Base-by-base conservation (phyloP, 2,797 vertebrate species). In the Alexandromys oeconomus region DNA sequence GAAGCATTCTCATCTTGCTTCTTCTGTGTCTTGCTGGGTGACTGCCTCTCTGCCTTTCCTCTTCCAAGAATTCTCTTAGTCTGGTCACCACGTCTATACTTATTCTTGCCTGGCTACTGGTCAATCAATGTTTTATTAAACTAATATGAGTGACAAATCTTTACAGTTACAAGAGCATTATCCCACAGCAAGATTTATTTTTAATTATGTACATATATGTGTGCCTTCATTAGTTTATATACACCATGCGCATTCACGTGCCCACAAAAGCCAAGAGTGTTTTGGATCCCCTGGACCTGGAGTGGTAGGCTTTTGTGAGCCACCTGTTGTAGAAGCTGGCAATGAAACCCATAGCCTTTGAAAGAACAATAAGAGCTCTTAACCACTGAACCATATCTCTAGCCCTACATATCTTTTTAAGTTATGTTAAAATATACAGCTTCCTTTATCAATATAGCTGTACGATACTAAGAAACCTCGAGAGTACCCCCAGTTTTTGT, bases 371-470 rank as follows among this genome's bases (percentile, higher is more conserved):
- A 10, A 61, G 37, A 8, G 29, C 25, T 82, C 80, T 61, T 40
- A 14, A 82, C n/a, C 80, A 61, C 57, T 82, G 80, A 82, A 37
- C 37, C 57, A 61, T 29, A 29, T 82, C 80, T 43, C 80, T 37
- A 82, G n/a, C 25, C 37, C 37, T 15, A 17, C 12, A 17, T 61
- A 61, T 61, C 57, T 40, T n/a, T 90, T 85, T n/a, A 88, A 95
- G 46, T 23, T 57, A 77, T 19, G 8, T 21, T 87, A 82, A 92
- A 90, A 73, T 85, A 40, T 27, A 6, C 29, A 57, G 67, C 40
- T 93, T 74, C 74, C 25, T 90, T 87, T 76, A 80, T 17, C 23
- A 79, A 6, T 7, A 13, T 71, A 87, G 65, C 87, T 95, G 59
- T 82, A 48, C 51, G 59, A 37, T 80, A 78, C 40, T 65, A 87